A percentile compares a stretch with the other conserved stretches of the same genome.
phyloP scores from a whole-genome alignment of 1,140 invertebrate genomes.

The Alviniconcha marisindica region DNA sequence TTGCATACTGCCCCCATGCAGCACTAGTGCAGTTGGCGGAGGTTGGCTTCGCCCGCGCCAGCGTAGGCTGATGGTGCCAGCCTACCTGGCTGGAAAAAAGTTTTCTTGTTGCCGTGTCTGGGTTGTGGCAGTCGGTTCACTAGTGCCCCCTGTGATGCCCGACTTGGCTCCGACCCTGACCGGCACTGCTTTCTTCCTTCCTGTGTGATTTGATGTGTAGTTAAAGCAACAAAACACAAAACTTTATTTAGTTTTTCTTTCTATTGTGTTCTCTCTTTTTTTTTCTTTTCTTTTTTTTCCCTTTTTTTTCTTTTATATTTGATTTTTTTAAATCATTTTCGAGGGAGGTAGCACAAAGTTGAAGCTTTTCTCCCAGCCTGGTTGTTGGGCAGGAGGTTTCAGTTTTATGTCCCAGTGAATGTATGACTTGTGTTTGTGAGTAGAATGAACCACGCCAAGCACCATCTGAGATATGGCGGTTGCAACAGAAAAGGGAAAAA shows the following conservation, averaged over 20 bases:
- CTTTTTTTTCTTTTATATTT: neutral
- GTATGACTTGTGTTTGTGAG: neutral
- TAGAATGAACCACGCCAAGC: neutral
- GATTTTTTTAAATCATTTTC: neutral
- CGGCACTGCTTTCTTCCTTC: constrained; percentile 1
- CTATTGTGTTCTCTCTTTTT: neutral
- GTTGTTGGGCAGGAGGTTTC: neutral
- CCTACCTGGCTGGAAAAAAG: neutral
- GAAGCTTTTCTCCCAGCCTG: neutral
- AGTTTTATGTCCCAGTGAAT: neutral
- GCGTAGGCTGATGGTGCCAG: constrained; percentile 17
- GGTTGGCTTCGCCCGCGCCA: neutral
- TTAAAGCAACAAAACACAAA: constrained; percentile 25
- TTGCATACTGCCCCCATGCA: constrained; percentile 10
- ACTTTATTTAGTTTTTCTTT: constrained; percentile 8
- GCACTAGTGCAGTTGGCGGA: neutral
- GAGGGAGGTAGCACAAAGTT: neutral
- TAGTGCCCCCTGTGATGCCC: constrained; percentile 2
- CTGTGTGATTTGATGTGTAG: constrained; percentile 27
- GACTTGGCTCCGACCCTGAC: neutral
- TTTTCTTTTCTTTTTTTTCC: neutral
- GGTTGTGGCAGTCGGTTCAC: neutral
- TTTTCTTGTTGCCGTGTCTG: too few species aligned
- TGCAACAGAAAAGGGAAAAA: neutral
- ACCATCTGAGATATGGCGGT: neutral